Evolutionary conservation across 1,140 invertebrate species (phyloP).

Genomic region (Streblospio benedicti): DNA sequence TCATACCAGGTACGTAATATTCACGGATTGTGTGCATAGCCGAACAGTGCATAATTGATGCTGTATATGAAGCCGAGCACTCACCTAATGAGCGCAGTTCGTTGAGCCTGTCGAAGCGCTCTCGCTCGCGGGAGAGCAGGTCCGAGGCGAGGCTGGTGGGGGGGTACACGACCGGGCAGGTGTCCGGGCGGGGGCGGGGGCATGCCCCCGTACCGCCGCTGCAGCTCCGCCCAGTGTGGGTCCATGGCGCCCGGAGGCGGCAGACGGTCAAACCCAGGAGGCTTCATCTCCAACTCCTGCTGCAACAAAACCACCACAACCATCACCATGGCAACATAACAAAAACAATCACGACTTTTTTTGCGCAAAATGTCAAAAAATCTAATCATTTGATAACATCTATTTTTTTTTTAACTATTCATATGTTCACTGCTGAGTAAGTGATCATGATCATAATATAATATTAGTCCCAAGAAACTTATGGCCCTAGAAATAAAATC

Average conservation of each 20-base stretch:
- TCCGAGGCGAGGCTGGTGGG: slow-evolving; percentile 50
- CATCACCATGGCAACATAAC: too few species aligned
- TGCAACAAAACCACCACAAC: too few species aligned
- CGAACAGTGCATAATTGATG: background rate
- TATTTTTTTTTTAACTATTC: too few species aligned
- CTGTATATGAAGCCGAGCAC: background rate
- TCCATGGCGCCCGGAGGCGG: slow-evolving; percentile 55
- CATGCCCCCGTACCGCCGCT: slow-evolving; percentile 56
- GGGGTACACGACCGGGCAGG: slow-evolving; percentile 56
- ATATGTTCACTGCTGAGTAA: too few species aligned
- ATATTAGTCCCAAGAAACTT: too few species aligned
- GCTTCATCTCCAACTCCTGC: slow-evolving; percentile 42
- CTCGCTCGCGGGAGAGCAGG: slow-evolving; percentile 63
- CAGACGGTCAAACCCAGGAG: slow-evolving; percentile 28
- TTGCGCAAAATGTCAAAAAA: too few species aligned
- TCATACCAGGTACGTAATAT: background rate
- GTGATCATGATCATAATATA: too few species aligned
- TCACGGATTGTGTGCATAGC: background rate
- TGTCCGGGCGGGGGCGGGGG: slow-evolving; percentile 49
- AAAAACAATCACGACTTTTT: too few species aligned
- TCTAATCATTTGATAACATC: too few species aligned
- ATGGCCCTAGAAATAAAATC: too few species aligned
- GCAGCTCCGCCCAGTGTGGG: slow-evolving; percentile 83
- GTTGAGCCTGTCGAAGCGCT: slow-evolving; percentile 58
- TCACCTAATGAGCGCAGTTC: background rate